Base-by-base conservation (phyloP, 2,797 vertebrate species). In the Gymnothorax javanicus region DNA sequence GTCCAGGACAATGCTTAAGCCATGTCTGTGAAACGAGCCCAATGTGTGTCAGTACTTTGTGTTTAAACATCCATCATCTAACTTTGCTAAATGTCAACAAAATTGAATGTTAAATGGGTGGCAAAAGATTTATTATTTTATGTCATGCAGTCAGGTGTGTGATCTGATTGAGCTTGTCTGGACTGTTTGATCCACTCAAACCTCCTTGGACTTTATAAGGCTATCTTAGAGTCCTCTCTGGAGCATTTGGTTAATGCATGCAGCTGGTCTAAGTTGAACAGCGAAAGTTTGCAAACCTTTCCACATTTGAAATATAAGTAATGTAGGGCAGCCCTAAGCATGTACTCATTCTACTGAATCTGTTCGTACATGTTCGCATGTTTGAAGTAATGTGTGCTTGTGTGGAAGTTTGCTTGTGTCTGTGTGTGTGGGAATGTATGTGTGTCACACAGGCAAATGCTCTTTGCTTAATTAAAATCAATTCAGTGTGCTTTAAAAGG, bases 261-360 rank as follows among this genome's bases (percentile, higher is more conserved):
- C 67, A 82, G n/a, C 81, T 17, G 73, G 54, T 85, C 60, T 23
- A 67, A 67, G 62, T 84, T 86, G 89, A 91, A 60, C 90, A 89
- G 91, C 91, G 91, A 91, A 91, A 89, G 85, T 89, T 90, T 85
- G 54, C 87, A 89, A 86, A 85, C 87, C 90, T 91, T 88, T 90
- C 92, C 87, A 89, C 82, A 79, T 83, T 87, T 88, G 85, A 90
- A 89, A 89, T 86, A 71, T 79, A n/a, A 59, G 69, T 73, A 87
- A 86, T 88, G 82, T 89, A 85, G 88, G 90, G 90, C 89, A 87
- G 83, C 83, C 90, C 81, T 69, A 56, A 17, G 20, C 6, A 20
- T 52, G 75, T 52, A 33, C 54, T 0, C 50, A 43, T 43, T 43
- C 33, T 43, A 43, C 33, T 43, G 33, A 43, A 43, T 43, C 33